phyloP scores from a whole-genome alignment of 2,113 vertebrate species.

The Puffinus mauretanicus region DNA sequence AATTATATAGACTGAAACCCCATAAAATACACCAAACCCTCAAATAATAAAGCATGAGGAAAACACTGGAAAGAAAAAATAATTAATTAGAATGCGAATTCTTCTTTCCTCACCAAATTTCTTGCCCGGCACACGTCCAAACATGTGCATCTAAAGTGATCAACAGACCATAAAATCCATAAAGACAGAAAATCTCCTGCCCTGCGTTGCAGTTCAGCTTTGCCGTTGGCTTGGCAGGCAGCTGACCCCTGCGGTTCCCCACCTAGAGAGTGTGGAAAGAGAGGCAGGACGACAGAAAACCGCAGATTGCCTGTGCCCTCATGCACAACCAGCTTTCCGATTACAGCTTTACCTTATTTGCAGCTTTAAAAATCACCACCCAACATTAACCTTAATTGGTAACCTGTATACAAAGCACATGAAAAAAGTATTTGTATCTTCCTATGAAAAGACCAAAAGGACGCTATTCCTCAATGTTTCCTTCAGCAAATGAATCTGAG shows the following conservation, averaged over 20 bases:
- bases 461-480: fast-evolving
- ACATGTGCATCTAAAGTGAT: neutral
- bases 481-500: neutral
- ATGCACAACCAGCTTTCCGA: neutral
- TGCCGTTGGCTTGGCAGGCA: neutral
- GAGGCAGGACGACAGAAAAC: neutral
- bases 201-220: neutral
- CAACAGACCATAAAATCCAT: neutral
- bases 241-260: neutral
- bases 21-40: neutral
- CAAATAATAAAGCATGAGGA: neutral
- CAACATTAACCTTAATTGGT: neutral
- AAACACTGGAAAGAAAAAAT: neutral
- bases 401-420: neutral
- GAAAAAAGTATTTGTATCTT: neutral
- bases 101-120: neutral
- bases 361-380: neutral
- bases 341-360: neutral
- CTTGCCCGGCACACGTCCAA: neutral
- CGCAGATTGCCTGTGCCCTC: neutral
- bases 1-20: neutral
- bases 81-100: neutral
- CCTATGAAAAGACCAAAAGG: neutral
- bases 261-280: neutral
- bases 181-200: neutral